Base-by-base conservation (phyloP, 2,888 invertebrate genomes). In the Tineola bisselliella region DNA sequence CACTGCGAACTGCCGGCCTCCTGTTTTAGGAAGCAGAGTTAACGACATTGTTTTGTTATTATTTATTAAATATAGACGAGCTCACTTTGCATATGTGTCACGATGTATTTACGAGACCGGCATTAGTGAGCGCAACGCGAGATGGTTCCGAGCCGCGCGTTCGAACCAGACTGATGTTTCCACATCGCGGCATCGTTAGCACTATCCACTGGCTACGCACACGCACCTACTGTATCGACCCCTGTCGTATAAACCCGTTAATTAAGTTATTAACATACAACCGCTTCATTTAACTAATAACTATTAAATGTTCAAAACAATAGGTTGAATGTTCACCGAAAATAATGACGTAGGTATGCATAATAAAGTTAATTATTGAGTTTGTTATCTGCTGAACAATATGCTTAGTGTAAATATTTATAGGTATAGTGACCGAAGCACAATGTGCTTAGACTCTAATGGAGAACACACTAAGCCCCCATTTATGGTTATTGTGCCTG, bases 31-130 rank as follows among this genome's bases (percentile, higher is more conserved):
- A 65, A 67, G 65, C 60, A 67, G 68, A 69, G 67, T 66, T 69
- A 75, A 71, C 73, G 70, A 70, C 79, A 80, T 81, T 62, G 54
- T 61, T 62, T 62, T 56, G 48, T 18, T 18, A 48, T 30, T 56
- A 48, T 48, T 48, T 48, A 48, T 48, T n/a, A 48, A 38, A 13
- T 15, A 48, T 15, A 3, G 15, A 17, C 19, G 56, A 13, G 15
- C 15, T 15, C 17, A 33, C 17, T 33, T 12, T 10, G n/a, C n/a
- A n/a, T n/a, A 54, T 8, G 19, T 33, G 58, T 58, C 19, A 19
- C 56, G 56, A 19, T 25, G 25, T n/a, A 18, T 18, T 48, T 8
- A 25, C 18, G 48, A 48, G 18, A 15, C 17, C 10, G 48, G 48
- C 15, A 15, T 18, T 15, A 15, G 54, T 12, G 25, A n/a, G 13